Percentiles rank a stretch among this genome's conserved stretches.
phyloP scores from a whole-genome alignment of 1,140 invertebrate genomes.

The Drosophila punjabiensis region DNA sequence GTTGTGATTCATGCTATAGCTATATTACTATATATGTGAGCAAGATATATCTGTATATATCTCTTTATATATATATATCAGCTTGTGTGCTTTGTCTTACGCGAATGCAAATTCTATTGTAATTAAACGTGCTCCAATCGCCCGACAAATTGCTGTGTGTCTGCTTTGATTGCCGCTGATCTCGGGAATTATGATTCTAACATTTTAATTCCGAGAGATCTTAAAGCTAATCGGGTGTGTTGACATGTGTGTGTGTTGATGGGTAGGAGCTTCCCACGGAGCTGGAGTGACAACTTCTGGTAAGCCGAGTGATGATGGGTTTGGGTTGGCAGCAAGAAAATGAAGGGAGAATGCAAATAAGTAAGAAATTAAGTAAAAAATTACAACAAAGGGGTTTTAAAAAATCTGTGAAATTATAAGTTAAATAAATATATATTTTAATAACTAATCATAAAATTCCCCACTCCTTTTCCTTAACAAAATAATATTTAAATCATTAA shows the following conservation, averaged over 20 bases:
- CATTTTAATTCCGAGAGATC: slow-evolving; percentile 58
- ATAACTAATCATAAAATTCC: not conserved
- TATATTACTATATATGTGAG: slow-evolving; percentile 2
- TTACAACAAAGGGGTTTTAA: too few species aligned
- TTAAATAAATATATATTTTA: too few species aligned
- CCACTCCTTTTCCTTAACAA: accelerated
- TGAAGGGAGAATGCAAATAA: not conserved
- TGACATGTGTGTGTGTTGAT: slow-evolving; percentile 5
- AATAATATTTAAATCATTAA: too few species aligned
- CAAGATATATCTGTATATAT: not conserved
- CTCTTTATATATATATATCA: not conserved
- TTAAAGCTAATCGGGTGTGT: slow-evolving; percentile 14
- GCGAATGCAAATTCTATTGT: slow-evolving; percentile 64
- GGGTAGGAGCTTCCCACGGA: slow-evolving; percentile 55
- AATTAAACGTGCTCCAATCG: slow-evolving; percentile 59
- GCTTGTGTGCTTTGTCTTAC: slow-evolving; percentile 12
- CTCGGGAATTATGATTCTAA: slow-evolving; percentile 62
- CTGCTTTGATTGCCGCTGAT: slow-evolving; percentile 33
- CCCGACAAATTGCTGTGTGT: slow-evolving; percentile 66
- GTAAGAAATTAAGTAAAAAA: too few species aligned
- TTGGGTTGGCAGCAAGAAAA: not conserved
- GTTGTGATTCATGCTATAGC: slow-evolving; percentile 61
- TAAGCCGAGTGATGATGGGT: not conserved
- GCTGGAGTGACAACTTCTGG: too few species aligned
- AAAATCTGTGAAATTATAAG: too few species aligned